phyloP scores from a whole-genome alignment of 2,797 vertebrate species.

The Heliangelus exortis region DNA sequence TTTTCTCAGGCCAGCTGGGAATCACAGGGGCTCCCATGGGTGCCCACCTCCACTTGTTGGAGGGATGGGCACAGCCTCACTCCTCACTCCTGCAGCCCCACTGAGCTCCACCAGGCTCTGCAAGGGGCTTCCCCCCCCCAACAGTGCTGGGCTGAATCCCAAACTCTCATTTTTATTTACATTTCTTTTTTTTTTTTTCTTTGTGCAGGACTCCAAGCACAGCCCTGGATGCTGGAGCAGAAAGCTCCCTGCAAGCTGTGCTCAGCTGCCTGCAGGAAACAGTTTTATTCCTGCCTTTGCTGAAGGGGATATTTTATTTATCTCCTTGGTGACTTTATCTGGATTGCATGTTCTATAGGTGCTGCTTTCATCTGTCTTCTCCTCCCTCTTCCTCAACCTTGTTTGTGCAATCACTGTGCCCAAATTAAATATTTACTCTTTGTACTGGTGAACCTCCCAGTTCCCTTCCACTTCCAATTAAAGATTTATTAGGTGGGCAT shows the following conservation, averaged over 20 bases:
- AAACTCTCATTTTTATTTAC: background rate
- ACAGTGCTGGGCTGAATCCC: background rate
- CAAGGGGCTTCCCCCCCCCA: accelerated
- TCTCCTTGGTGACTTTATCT: background rate
- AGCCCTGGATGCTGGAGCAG: background rate
- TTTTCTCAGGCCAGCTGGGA: background rate
- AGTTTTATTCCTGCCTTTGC: background rate
- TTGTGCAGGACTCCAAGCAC: background rate
- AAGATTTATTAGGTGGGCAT: conserved; percentile 39
- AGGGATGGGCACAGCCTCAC: background rate
- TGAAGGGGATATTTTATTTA: background rate
- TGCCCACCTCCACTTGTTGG: background rate
- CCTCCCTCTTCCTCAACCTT: background rate
- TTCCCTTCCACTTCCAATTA: conserved; percentile 28
- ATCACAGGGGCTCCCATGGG: accelerated
- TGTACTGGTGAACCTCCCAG: background rate
- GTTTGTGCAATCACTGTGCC: background rate
- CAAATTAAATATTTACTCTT: conserved; percentile 23
- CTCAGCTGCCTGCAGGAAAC: background rate
- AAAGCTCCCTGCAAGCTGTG: too few species aligned
- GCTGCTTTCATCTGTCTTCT: background rate
- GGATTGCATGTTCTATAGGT: background rate
- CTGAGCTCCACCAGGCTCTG: background rate
- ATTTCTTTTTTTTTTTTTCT: too few species aligned
- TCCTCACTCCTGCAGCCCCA: background rate